Evolutionary conservation across 1,140 invertebrate species (phyloP), one percentile per base, ranked within the genome.

Genomic region (Brachionus rotundiformis): DNA sequence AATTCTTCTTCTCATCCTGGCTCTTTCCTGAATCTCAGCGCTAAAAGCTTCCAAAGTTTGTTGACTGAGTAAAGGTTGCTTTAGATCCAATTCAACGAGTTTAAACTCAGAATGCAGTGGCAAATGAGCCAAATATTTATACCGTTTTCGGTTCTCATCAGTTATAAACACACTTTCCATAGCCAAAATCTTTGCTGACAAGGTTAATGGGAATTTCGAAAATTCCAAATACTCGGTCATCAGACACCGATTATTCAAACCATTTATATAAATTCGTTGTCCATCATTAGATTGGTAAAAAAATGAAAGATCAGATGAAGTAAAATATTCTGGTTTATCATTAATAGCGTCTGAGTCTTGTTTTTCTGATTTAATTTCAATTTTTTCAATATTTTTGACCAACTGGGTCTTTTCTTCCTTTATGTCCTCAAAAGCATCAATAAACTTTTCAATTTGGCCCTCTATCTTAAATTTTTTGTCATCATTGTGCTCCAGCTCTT

Each of bases 191-290:
- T 89, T 86, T 16, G 86, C 89, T 41, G 83, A 87, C 36, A 98
- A 91, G 7, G 89, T 85, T 3, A 89, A 87, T 0, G 95, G 95
- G 82, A 92, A 92, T 49, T 92, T 88, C 82, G 94, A 92, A 61
- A 97, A 89, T 59, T 90, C 90, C 16, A 94, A 94, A 89, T 95
- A 97, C 61, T 93, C 92, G 59, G 92, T 91, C 85, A 93, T 92
- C 82, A 98, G 87, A 91, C 97, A 95, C 71, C 92, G 92, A 2
- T 94, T 92, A 88, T 98, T 98, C 83, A 98, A 87, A 3, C 93
- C 92, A 89, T 97, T 93, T 61, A 98, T 87, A 87, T 94, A 98
- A 29, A 97, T 91, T 85, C 95, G 93, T 87, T 96, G 95, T 0
- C 95, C 95, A 89, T 96, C 94, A 39, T 82, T 84, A 54, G 88